These are phyloP conservation scores for Heliconius eleuchia DNA, from an alignment of 1,140 invertebrate species.

Conservation along the genomic window DNA sequence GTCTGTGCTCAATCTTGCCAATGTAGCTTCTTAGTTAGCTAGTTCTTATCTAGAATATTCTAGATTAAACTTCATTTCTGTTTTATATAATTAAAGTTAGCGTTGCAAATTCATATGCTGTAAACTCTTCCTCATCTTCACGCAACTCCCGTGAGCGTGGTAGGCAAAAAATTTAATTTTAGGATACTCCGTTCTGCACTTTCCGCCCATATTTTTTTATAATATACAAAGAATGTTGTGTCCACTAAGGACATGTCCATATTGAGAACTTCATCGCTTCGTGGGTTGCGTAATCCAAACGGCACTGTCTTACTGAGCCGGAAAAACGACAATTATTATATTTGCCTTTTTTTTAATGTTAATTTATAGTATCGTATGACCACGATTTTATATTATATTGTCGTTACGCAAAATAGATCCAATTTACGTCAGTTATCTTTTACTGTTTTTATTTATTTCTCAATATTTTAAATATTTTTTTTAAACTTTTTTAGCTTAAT, in stretches of 20 bases:
- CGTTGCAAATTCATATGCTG: not conserved
- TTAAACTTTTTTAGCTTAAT: too few species aligned
- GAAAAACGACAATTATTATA: not conserved
- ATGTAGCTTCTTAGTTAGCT: slow-evolving; percentile 33
- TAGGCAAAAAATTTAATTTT: not conserved
- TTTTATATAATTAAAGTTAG: not conserved
- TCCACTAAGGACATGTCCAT: not conserved
- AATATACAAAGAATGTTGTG: not conserved
- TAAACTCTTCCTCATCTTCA: not conserved
- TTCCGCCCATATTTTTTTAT: not conserved
- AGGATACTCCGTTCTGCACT: not conserved
- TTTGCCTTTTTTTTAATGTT: not conserved
- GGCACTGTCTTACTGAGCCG: too few species aligned
- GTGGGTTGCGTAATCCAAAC: too few species aligned
- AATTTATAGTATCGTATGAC: not conserved
- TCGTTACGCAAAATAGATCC: not conserved
- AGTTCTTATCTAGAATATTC: not conserved
- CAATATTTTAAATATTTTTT: too few species aligned
- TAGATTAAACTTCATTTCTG: not conserved
- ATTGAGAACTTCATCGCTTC: not conserved
- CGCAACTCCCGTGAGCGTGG: not conserved
- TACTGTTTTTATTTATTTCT: too few species aligned
- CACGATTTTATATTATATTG: not conserved
- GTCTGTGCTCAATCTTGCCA: slow-evolving; percentile 52
- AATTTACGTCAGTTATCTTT: not conserved